Base-by-base conservation (phyloP, 2,888 invertebrate genomes). In the Andricus quercusramuli region DNA sequence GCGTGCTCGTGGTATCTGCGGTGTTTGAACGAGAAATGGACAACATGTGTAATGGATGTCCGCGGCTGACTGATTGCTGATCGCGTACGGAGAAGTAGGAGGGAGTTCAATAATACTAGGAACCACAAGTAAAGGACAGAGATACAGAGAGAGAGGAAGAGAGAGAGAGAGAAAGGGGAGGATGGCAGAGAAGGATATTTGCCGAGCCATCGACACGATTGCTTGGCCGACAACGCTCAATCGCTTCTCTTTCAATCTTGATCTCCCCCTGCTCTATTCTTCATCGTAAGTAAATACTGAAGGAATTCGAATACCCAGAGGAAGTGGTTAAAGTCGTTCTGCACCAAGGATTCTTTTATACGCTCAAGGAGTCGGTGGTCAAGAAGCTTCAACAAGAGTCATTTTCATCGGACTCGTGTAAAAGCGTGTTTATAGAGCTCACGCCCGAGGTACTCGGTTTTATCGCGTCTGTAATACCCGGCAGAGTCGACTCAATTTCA, bases 21-120 rank as follows among this genome's bases (percentile, higher is more conserved):
- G 86, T 92, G 90, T 92, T 92, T 91, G 91, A 91, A 89, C 90
- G 86, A 87, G 90, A 88, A 92, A 92, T 92, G 92, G 92, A 92
- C 92, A 90, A 91, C 91, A 91, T 91, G 87, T 90, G 92, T 92
- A 91, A 90, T 90, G 90, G 88, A 88, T 89, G 90, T 90, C 89
- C 85, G 79, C 85, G 88, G 85, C 86, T 90, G 90, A 91, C 90
- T 87, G 92, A 91, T 92, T 88, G 89, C 85, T 83, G 83, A 82
- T 82, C 85, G 83, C 79, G 79, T 74, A 66, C 78, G 47, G 59
- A 29, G 47, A 65, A 64, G 82, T 15, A 70, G 41, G 20, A 78
- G 44, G 77, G 78, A 56, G 44, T 79, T 66, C 32, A 41, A n/a
- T 64, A 64, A n/a, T 44, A 25, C 62, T 25, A 20, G 17, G 20